Evolutionary conservation across 2,797 vertebrate species (phyloP), one percentile per base, ranked within the genome.

Genomic region (Octomys mimax): DNA sequence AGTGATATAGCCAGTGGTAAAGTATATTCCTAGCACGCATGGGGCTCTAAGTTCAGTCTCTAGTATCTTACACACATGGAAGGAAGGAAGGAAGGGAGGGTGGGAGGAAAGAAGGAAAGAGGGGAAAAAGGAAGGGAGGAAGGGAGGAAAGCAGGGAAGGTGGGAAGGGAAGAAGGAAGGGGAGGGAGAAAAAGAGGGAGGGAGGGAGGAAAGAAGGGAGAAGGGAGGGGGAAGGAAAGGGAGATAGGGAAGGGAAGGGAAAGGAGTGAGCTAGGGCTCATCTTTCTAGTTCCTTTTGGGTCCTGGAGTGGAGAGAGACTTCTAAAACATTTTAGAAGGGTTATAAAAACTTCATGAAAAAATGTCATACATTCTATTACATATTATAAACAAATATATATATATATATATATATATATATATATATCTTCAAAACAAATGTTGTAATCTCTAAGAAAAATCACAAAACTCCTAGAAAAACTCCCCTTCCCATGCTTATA

Each of bases 381-480:
- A 70, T 39, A 5, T 5, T 39, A 26, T 7, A 57, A 2, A 70
- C 22, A 36, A 42, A 42, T 49, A 8, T 49, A 49, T 49, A 4
- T 36, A 70, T 36, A 6, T 5, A 66, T n/a, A 7, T 61, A 5
- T 75, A 88, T 80, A 9, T 31, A 4, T 49, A 49, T 49, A 8
- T 49, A 49, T 49, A 42, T 42, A 52, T 61, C 54, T 94, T 88
- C 54, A 59, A 91, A 88, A 79, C 1, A 33, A 82, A 84, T 28
- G 6, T 70, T 92, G 94, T 86, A 61, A 68, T 95, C 33, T 52
- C 16, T 21, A 79, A 33, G 33, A 90, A 92, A 92, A 92, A 9
- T 54, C 49, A 75, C 21, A 52, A 70, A 73, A 46, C 87, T 79
- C 52, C 78, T 89, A 80, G 77, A 62, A 71, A 92, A 94, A 61